A percentile compares a stretch with the other conserved stretches of the same genome.
phyloP scores from a whole-genome alignment of 2,113 vertebrate species.

The Bubalus kerabau region DNA sequence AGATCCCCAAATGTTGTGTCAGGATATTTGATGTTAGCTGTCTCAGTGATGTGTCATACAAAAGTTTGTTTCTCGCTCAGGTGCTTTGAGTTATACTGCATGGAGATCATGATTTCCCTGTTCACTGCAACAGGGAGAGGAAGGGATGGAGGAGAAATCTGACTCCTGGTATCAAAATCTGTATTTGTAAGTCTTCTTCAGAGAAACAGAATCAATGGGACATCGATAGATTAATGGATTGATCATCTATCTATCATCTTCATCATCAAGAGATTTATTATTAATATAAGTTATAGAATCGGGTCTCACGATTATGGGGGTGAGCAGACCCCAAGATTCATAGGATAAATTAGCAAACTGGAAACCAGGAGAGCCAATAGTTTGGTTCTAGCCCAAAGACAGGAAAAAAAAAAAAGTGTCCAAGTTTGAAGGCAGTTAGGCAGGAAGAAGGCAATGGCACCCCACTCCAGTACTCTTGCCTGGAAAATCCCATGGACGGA shows the following conservation, averaged over 20 bases:
- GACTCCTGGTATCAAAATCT: background rate
- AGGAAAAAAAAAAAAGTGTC: background rate
- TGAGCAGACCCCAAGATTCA: background rate
- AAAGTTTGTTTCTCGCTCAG: background rate
- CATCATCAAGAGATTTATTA: background rate
- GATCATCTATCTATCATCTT: background rate
- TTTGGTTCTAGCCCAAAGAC: background rate
- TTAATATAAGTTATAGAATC: background rate
- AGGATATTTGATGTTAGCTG: background rate
- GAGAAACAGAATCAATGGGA: background rate
- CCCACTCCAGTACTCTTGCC: no score
- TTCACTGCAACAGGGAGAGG: background rate
- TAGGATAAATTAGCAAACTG: background rate
- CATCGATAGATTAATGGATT: background rate
- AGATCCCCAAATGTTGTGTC: background rate
- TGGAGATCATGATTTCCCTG: background rate
- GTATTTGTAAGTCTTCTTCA: background rate
- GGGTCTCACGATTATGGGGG: background rate
- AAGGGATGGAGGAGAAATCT: background rate
- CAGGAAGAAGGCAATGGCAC: background rate
- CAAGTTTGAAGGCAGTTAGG: background rate
- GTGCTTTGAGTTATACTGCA: background rate
- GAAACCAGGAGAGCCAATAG: background rate
- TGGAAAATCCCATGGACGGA: no score
- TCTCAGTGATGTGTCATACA: background rate